These are phyloP conservation scores for Frankliniella fusca DNA, from an alignment of 2,888 invertebrate species.

Conservation along the genomic window DNA sequence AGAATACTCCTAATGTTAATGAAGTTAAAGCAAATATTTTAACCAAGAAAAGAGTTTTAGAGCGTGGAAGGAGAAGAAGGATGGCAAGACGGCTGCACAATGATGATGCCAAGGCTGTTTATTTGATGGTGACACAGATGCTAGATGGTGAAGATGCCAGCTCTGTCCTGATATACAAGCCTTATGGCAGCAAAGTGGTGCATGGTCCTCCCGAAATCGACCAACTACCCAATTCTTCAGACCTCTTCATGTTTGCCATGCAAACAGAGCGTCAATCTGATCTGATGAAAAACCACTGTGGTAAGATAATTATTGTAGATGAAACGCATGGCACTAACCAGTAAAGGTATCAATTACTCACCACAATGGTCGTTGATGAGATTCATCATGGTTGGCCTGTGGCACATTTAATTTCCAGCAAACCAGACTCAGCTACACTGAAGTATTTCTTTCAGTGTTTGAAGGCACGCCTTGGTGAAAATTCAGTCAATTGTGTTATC, in stretches of 20 bases:
- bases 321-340: conserved; percentile 31
- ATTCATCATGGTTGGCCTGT: conserved; percentile 28
- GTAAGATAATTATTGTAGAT: conserved; percentile 5
- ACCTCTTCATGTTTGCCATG: conserved; percentile 33
- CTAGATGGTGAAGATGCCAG: no score
- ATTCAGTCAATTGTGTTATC: conserved; percentile 28
- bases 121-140: no score
- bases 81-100: no score
- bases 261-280: conserved; percentile 32
- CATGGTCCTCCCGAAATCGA: background rate
- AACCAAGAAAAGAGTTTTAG: no score
- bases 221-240: conserved; percentile 25
- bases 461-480: background rate
- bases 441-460: conserved; percentile 22
- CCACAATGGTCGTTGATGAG: conserved; percentile 24
- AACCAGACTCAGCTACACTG: conserved; percentile 13
- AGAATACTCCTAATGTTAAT: no score
- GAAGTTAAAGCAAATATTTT: no score
- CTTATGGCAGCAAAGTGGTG: no score
- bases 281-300: background rate
- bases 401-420: conserved; percentile 28
- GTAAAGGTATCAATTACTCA: conserved; percentile 27
- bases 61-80: no score
- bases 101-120: no score
- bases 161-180: no score